Percentiles rank a stretch among this genome's conserved stretches.
Conservation (phyloP, 2,113 vertebrate species). For the Rhabdomys dilectus region DNA sequence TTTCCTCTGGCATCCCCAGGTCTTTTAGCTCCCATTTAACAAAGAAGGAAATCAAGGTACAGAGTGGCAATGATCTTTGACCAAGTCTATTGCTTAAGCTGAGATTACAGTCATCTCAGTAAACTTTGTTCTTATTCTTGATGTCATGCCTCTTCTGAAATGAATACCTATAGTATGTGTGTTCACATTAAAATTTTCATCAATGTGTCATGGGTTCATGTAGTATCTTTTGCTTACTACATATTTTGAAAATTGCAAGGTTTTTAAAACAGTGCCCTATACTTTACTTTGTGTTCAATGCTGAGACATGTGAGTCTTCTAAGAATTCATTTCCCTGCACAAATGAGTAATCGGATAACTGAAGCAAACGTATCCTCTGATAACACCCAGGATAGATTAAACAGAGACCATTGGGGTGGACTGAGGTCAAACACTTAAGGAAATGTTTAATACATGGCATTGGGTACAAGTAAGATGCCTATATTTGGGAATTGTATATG, state of each 20-base stretch:
- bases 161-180: fast-evolving
- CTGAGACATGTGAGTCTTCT: background rate
- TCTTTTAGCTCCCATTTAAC: too few relatives aligned
- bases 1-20: too few relatives aligned
- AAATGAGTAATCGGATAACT: background rate
- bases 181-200: background rate
- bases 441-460: background rate
- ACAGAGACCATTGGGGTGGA: fast-evolving
- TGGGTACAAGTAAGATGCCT: background rate
- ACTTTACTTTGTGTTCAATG: background rate
- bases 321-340: background rate
- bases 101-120: background rate
- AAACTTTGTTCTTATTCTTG: background rate
- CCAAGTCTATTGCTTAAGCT: background rate
- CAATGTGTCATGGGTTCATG: background rate
- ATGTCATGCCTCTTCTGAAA: background rate
- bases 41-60: background rate
- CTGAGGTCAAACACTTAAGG: background rate
- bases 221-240: background rate
- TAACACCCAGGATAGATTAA: background rate
- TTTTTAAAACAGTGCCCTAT: background rate
- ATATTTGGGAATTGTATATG: too few relatives aligned
- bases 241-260: background rate
- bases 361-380: background rate
- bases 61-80: background rate